Evolutionary conservation across 2,113 vertebrate species (phyloP).

Genomic region (Phycodurus eques): DNA sequence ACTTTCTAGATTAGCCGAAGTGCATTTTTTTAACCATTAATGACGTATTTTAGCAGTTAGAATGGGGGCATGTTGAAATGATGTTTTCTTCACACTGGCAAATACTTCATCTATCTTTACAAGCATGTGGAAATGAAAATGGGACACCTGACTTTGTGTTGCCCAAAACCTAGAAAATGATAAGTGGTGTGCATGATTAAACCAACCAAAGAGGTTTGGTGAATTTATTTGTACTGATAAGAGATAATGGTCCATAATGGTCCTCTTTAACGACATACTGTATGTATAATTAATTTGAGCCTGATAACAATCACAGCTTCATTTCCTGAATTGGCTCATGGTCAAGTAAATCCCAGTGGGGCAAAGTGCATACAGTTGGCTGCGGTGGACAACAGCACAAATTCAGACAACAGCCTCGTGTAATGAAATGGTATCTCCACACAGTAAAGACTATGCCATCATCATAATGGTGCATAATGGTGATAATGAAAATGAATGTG

Average conservation of each 20-base stretch:
- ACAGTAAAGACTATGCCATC: too few relatives aligned
- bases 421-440: too few relatives aligned
- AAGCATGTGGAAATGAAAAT: not conserved
- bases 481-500: too few relatives aligned
- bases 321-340: not conserved
- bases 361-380: not conserved
- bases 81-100: not conserved
- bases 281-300: not conserved
- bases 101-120: not conserved
- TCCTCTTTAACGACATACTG: not conserved
- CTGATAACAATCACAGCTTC: not conserved
- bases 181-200: not conserved
- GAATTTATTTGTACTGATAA: not conserved
- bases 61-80: not conserved
- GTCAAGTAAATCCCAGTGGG: not conserved
- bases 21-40: not conserved
- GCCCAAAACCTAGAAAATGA: not conserved
- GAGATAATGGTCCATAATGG: not conserved
- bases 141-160: not conserved
- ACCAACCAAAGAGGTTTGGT: not conserved
- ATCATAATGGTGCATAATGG: too few relatives aligned
- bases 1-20: not conserved
- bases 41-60: not conserved
- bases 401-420: not conserved
- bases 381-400: not conserved